Evolutionary conservation across 2,888 invertebrate species (phyloP).

Genomic region (Cryptocheilus praepositus): DNA sequence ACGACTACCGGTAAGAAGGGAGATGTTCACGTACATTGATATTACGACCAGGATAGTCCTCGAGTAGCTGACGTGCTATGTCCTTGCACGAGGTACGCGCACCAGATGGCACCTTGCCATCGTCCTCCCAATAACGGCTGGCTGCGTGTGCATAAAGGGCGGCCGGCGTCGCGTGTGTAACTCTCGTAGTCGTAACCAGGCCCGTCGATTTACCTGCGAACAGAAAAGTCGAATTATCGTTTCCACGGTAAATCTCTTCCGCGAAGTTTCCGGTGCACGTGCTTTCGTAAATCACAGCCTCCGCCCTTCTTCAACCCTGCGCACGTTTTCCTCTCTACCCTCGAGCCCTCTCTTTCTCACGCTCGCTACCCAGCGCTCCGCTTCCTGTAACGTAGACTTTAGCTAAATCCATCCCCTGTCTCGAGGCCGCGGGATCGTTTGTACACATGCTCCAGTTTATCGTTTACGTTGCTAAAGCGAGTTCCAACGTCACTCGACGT

Average conservation of each 20-base stretch:
- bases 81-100: slow-evolving; percentile 86
- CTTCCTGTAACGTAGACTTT: too few relatives aligned
- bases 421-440: slow-evolving; percentile 25
- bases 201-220: slow-evolving; percentile 85
- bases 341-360: not conserved
- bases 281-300: slow-evolving; percentile 5
- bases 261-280: slow-evolving; percentile 7
- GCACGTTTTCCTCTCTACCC: not conserved
- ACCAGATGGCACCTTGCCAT: slow-evolving; percentile 84
- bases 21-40: slow-evolving; percentile 79
- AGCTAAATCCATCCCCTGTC: too few relatives aligned
- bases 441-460: slow-evolving; percentile 31
- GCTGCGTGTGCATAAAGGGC: slow-evolving; percentile 86
- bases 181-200: slow-evolving; percentile 86
- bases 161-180: slow-evolving; percentile 88
- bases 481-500: slow-evolving; percentile 18
- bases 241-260: slow-evolving; percentile 1
- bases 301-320: too few relatives aligned
- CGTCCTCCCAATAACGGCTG: slow-evolving; percentile 87
- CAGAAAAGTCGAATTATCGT: slow-evolving; percentile 17
- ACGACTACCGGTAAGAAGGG: too few relatives aligned
- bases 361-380: not conserved
- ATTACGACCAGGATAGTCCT: slow-evolving; percentile 85
- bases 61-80: slow-evolving; percentile 85
- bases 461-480: slow-evolving; percentile 18